Conservation (phyloP, 2,113 vertebrate genomes). For the Sebastes schlegelii region DNA sequence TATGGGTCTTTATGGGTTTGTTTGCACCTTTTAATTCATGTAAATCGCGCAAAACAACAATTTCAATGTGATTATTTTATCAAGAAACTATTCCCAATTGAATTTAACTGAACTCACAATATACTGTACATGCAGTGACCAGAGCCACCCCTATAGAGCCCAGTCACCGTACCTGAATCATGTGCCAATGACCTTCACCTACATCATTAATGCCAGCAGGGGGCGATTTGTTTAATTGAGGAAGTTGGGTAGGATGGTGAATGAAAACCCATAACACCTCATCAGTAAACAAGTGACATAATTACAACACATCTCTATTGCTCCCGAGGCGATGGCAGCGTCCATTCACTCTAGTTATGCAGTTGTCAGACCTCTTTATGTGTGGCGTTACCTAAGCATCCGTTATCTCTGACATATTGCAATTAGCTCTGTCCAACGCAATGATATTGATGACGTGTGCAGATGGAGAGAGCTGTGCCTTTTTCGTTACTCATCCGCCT, state of each 20-base stretch:
- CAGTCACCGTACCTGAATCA: background rate
- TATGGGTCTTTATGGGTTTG: no score
- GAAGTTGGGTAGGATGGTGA: conserved; percentile 24
- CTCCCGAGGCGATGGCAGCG: conserved; percentile 47
- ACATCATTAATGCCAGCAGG: conserved; percentile 36
- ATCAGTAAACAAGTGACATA: conserved; percentile 65
- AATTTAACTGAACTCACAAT: background rate
- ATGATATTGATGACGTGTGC: conserved; percentile 68
- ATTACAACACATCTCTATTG: conserved; percentile 71
- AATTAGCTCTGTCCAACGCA: conserved; percentile 74
- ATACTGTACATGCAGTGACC: no score
- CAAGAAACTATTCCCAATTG: background rate
- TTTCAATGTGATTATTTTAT: background rate
- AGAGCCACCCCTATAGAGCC: no score
- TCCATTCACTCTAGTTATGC: conserved; percentile 75
- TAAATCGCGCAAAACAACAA: background rate
- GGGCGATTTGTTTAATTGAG: conserved; percentile 31
- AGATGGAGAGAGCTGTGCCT: conserved; percentile 57
- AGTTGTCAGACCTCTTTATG: conserved; percentile 69
- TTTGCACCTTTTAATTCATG: background rate
- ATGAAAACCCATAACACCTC: conserved; percentile 38
- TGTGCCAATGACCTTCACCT: conserved; percentile 29
- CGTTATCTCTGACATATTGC: conserved; percentile 76
- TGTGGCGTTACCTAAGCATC: conserved; percentile 62
- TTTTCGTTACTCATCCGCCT: conserved; percentile 24